A percentile compares a stretch with the other conserved stretches of the same genome.
Conservation (phyloP, 2,888 invertebrate species). For the Clusia tigrina region DNA sequence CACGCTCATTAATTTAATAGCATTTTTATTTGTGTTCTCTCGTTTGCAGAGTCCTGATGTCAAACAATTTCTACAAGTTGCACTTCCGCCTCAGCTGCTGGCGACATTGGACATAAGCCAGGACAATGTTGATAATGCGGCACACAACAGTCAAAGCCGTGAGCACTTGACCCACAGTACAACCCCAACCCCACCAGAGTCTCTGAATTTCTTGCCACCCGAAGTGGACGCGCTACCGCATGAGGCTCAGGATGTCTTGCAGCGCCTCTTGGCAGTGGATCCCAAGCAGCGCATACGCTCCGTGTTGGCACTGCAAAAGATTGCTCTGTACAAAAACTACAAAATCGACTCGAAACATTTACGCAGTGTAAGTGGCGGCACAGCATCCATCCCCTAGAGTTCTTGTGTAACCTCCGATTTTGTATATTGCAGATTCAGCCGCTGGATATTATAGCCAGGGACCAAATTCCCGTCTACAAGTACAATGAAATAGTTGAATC, state of each 20-base stretch:
- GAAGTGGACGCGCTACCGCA: conserved; percentile 44
- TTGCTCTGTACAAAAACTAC: conserved; percentile 56
- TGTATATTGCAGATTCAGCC: conserved; percentile 42
- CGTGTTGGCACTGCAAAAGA: conserved; percentile 53
- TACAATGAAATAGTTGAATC: conserved; percentile 26
- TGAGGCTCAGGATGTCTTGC: conserved; percentile 53
- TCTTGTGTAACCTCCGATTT: neutral
- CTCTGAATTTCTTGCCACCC: conserved; percentile 45
- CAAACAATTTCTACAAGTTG: conserved; percentile 36
- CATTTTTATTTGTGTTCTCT: conserved; percentile 13
- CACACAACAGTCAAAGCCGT: neutral
- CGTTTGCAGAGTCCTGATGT: conserved; percentile 45
- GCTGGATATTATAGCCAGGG: conserved; percentile 44
- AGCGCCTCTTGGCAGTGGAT: conserved; percentile 49
- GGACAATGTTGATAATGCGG: conserved; percentile 29
- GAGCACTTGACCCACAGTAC: neutral
- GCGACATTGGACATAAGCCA: neutral
- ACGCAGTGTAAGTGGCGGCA: conserved; percentile 46
- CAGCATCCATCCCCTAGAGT: no score
- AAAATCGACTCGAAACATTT: conserved; percentile 48
- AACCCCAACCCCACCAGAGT: neutral
- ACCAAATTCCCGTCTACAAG: conserved; percentile 39
- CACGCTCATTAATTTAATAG: neutral
- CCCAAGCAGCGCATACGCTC: conserved; percentile 54
- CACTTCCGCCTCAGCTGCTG: conserved; percentile 30